Evolutionary conservation across 1,140 invertebrate species (phyloP).

Genomic region (Ptiloglossa arizonensis): DNA sequence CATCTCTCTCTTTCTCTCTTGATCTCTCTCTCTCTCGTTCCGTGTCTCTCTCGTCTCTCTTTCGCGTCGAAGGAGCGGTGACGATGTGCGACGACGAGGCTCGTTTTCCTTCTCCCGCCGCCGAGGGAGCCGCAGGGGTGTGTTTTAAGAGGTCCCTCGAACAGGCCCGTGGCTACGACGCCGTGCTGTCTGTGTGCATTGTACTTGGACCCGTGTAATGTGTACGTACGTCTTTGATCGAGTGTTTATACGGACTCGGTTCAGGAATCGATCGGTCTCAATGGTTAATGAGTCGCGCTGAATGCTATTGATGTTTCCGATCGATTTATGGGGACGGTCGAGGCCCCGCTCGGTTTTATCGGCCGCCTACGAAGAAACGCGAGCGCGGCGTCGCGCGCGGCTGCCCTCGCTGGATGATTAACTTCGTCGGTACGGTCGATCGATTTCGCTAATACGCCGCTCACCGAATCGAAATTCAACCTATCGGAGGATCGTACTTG

Average conservation of each 20-base stretch:
- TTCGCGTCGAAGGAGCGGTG: not conserved
- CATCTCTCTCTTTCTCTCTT: constrained; percentile 30
- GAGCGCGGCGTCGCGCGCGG: not conserved
- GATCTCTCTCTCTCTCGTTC: not conserved
- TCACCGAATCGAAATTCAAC: not conserved
- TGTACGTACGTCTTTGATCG: constrained; percentile 63
- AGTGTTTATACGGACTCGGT: constrained; percentile 62
- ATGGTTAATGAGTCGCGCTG: constrained; percentile 63
- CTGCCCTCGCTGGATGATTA: not conserved
- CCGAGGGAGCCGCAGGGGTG: constrained; percentile 66
- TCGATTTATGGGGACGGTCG: constrained; percentile 47
- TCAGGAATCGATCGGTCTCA: constrained; percentile 56
- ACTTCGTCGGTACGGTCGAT: not conserved
- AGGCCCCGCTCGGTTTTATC: not conserved
- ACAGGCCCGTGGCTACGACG: constrained; percentile 55
- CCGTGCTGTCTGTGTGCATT: constrained; percentile 55
- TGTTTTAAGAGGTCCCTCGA: constrained; percentile 73
- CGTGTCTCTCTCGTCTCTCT: constrained; percentile 21
- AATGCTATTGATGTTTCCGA: constrained; percentile 60
- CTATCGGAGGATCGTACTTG: not conserved
- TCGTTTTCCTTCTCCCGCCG: constrained; percentile 43
- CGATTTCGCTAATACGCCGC: not conserved
- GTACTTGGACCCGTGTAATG: constrained; percentile 66
- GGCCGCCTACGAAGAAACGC: not conserved
- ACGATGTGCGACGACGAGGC: constrained; percentile 7